Evolutionary conservation across 2,797 vertebrate genomes (phyloP).

Genomic region (Periparus ater): DNA sequence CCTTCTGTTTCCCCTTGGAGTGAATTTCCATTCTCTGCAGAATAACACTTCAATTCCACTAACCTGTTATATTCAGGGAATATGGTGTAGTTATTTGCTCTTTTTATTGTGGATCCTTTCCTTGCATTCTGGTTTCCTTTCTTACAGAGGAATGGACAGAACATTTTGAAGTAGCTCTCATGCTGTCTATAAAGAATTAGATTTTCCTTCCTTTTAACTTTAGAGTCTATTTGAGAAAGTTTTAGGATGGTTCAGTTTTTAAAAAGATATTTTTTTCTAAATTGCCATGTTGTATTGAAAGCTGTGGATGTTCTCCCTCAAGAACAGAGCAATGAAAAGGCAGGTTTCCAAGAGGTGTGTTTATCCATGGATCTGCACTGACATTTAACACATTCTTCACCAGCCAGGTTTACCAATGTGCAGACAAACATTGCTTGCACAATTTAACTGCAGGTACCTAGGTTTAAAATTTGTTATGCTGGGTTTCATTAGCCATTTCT

Average conservation of each 20-base stretch:
- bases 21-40: conserved; percentile 24
- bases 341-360: conserved; percentile 20
- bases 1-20: background rate
- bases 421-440: background rate
- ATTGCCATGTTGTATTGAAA: background rate
- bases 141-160: background rate
- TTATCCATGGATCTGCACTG: conserved; percentile 33
- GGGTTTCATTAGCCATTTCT: background rate
- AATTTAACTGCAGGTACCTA: background rate
- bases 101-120: background rate
- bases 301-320: background rate
- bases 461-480: background rate
- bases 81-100: background rate
- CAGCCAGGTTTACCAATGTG: background rate
- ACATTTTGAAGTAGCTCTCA: conserved; percentile 4
- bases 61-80: background rate
- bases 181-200: background rate
- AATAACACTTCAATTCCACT: background rate
- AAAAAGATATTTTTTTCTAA: background rate
- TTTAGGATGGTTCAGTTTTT: background rate
- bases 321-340: conserved; percentile 23
- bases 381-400: conserved; percentile 34
- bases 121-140: background rate
- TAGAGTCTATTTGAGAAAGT: background rate
- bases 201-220: conserved; percentile 22